Evolutionary conservation across 2,113 vertebrate genomes (phyloP).

Genomic region (Alethe diademata): DNA sequence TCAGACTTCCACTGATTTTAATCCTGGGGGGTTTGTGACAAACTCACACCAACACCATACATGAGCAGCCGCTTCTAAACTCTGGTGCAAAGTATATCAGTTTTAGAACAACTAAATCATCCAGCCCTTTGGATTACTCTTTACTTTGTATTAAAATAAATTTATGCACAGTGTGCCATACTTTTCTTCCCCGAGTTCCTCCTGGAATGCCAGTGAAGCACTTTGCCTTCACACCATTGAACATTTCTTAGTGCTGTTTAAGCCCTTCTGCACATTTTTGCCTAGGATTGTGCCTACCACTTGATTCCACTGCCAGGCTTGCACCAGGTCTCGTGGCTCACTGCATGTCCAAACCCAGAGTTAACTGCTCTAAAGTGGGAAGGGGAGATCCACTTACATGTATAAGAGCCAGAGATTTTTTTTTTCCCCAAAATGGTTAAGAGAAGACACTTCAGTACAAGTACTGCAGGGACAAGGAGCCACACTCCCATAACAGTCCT

Average conservation of each 20-base stretch:
- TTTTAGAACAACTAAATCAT: background rate
- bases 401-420: background rate
- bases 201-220: background rate
- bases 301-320: background rate
- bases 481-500: background rate
- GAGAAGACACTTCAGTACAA: background rate
- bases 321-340: fast-evolving
- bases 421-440: fast-evolving
- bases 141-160: background rate
- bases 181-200: background rate
- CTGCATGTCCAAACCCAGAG: background rate
- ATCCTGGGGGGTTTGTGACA: background rate
- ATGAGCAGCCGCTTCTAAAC: background rate
- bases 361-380: background rate
- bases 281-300: background rate
- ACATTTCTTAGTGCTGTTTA: background rate
- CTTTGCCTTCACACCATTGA: background rate
- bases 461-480: background rate
- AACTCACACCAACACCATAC: background rate
- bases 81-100: background rate
- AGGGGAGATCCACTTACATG: background rate
- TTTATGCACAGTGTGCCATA: background rate
- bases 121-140: background rate
- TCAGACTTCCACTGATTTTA: background rate
- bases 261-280: background rate